Evolutionary conservation across 2,797 vertebrate species (phyloP).

Genomic region (Streptopelia turtur): DNA sequence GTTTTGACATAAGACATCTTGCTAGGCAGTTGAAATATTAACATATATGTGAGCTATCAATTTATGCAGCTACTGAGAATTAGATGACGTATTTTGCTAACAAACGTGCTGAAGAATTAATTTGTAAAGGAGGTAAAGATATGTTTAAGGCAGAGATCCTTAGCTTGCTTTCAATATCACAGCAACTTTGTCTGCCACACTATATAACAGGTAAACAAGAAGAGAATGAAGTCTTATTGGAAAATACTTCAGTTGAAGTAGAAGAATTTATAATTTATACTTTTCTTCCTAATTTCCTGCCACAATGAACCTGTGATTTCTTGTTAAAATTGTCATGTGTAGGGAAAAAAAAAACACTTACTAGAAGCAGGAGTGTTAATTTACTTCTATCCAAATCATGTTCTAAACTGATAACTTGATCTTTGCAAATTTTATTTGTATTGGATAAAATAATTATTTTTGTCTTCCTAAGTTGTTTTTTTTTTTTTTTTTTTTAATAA

Average conservation of each 20-base stretch:
- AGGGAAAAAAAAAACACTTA: not conserved
- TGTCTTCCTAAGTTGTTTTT: not conserved
- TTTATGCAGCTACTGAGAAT: not conserved
- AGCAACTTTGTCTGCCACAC: not conserved
- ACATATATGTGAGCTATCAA: not conserved
- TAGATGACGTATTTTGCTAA: not conserved
- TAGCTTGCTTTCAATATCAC: not conserved
- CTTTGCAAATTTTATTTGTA: fast-evolving
- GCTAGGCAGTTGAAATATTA: not conserved
- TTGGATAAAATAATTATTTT: not conserved
- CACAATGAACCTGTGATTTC: not conserved
- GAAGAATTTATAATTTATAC: not conserved
- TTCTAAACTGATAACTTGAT: not conserved
- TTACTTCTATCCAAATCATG: not conserved
- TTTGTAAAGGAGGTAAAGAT: not conserved
- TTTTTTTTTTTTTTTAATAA: not conserved
- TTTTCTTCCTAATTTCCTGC: not conserved
- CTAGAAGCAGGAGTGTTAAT: not conserved
- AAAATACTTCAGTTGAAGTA: not conserved
- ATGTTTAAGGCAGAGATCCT: not conserved
- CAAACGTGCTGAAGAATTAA: not conserved
- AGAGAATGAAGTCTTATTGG: not conserved
- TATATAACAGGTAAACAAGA: not conserved
- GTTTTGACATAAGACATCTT: not conserved
- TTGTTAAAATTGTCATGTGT: not conserved